Base-by-base conservation (phyloP, 2,888 invertebrate species). In the Zaprionus lineosus region DNA sequence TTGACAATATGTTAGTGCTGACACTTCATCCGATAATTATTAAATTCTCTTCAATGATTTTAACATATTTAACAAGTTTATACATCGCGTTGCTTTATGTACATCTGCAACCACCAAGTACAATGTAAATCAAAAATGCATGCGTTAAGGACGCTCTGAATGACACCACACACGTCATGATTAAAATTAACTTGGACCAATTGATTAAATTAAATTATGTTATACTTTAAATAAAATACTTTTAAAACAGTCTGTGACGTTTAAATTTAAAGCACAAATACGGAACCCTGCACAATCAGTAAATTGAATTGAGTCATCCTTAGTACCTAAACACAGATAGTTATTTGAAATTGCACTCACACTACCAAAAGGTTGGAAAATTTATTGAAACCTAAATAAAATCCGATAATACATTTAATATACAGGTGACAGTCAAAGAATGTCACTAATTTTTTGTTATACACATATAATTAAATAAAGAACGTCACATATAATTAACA, bases 401-500 rank as follows among this genome's bases (percentile, higher is more conserved):
- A 46, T 37, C 15, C 57, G 68, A 60, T 82, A 82, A 74, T 58
- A 41, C 31, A 29, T 50, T 55, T 16, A 39, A 37, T 21, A 57
- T 43, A 61, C 53, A 72, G 24, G 41, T 34, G 44, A 24, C 26
- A 14, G 18, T 9, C 40, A 73, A 68, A 84, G 3, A 61, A 65
- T 84, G 58, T 60, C 69, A 77, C 70, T 62, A 58, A 81, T 68
- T 71, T 68, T 43, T 41, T 56, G 31, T 67, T 62, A 64, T 66
- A 66, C 71, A 58, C 56, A 53, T 41, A 60, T 63, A 60, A 62
- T 68, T 76, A 43, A 74, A 76, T 67, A 73, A 73, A 60, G 44
- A 77, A 72, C 69, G 69, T 74, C 77, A 74, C 60, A 64, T 62
- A 55, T 51, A 58, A 74, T 76, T 74, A 63, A 61, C 69, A 74